phyloP scores from a whole-genome alignment of 2,797 vertebrate genomes.

The Platalea minor region DNA sequence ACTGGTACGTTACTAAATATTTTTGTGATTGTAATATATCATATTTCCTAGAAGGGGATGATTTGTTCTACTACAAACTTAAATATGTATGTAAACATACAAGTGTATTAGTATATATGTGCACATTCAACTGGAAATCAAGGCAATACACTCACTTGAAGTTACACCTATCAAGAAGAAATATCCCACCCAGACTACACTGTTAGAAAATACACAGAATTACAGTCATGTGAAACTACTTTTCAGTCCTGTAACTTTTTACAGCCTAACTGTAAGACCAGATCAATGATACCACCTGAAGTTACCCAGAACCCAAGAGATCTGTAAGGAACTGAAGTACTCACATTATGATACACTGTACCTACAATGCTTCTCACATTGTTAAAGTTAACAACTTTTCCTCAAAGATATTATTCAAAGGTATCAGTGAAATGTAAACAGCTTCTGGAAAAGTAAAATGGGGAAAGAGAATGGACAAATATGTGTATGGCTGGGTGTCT shows the following conservation, averaged over 20 bases:
- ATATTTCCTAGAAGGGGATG: not conserved
- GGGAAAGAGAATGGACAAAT: not conserved
- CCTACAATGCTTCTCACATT: not conserved
- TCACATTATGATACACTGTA: not conserved
- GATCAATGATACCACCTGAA: not conserved
- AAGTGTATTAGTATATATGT: not conserved
- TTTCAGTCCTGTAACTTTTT: not conserved
- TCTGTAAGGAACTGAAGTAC: not conserved
- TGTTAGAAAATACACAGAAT: not conserved
- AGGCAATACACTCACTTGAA: not conserved
- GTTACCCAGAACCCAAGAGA: not conserved
- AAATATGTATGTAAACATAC: not conserved
- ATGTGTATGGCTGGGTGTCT: not conserved
- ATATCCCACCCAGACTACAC: not conserved
- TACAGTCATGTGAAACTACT: not conserved
- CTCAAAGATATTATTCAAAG: not conserved
- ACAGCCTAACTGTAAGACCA: not conserved
- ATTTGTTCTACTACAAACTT: not conserved
- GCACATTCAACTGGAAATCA: not conserved
- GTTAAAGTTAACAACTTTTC: not conserved
- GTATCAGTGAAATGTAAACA: not conserved
- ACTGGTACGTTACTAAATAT: not conserved
- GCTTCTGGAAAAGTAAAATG: not conserved
- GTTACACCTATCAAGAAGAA: not conserved
- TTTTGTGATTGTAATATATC: not conserved